Evolutionary conservation across 2,888 invertebrate genomes (phyloP).

Genomic region (Thysanoteuthis rhombus): DNA sequence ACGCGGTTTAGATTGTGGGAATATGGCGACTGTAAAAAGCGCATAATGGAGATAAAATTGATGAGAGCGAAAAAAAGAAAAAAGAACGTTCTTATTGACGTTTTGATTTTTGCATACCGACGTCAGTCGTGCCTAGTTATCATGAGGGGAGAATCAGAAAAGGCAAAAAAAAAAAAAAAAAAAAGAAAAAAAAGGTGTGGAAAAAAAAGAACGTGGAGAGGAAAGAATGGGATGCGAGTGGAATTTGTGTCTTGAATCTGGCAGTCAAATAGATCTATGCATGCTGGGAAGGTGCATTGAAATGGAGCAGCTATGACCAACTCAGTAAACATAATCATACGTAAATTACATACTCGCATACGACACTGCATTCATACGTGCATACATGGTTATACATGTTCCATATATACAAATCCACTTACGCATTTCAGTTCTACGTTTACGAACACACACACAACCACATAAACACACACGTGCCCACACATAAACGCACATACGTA

Average conservation of each 20-base stretch:
- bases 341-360: too few species aligned
- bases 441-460: too few species aligned
- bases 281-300: neutral
- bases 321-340: too few species aligned
- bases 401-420: too few species aligned
- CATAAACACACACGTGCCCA: too few species aligned
- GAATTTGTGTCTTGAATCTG: neutral
- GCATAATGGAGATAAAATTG: neutral
- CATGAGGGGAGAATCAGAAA: neutral
- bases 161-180: neutral
- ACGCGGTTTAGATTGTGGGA: neutral
- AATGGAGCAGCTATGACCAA: neutral
- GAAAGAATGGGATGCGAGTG: neutral
- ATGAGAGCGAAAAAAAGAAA: neutral
- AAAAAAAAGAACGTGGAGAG: neutral
- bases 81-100: neutral
- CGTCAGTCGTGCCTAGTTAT: neutral
- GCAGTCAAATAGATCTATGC: neutral
- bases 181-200: neutral
- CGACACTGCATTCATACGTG: too few species aligned
- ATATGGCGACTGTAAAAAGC: neutral
- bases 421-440: too few species aligned
- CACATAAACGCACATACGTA: too few species aligned
- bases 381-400: too few species aligned
- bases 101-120: neutral